Conservation (phyloP, 1,140 invertebrate genomes). For the Pteromalus puparum region DNA sequence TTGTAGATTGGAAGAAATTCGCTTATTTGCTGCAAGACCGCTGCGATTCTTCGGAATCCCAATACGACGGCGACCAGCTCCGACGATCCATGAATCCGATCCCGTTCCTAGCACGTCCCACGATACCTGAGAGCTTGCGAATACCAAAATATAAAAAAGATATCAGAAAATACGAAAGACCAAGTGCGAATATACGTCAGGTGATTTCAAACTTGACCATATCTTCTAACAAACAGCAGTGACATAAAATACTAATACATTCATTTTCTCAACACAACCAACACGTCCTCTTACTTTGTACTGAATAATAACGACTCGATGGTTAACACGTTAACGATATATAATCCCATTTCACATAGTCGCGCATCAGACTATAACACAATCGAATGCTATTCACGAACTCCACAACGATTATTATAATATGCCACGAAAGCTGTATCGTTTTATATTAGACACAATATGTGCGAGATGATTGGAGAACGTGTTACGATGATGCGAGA, state of each 20-base stretch:
- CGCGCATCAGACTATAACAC: conserved; percentile 7
- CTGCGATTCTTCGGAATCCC: conserved; percentile 18
- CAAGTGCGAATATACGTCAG: conserved; percentile 42
- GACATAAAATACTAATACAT: neutral
- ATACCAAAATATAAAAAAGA: conserved; percentile 16
- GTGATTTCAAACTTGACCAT: conserved; percentile 40
- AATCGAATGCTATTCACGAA: neutral
- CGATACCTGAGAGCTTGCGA: conserved; percentile 46
- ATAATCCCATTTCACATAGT: neutral
- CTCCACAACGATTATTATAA: neutral
- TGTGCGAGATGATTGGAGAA: neutral
- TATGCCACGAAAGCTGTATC: neutral
- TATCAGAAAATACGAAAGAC: neutral
- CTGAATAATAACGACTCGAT: neutral
- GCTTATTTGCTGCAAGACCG: neutral
- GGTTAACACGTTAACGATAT: conserved; percentile 7
- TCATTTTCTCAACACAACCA: neutral
- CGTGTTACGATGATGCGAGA: neutral
- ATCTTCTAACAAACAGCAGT: neutral
- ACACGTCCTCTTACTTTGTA: neutral
- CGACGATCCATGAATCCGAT: conserved; percentile 32
- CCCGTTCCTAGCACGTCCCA: conserved; percentile 48
- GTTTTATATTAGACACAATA: conserved; percentile 8
- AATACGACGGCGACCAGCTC: neutral
- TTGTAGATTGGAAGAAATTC: conserved; percentile 37